Percentiles rank a stretch among this genome's conserved stretches.
Conservation (phyloP, 2,888 invertebrate species). For the Aphodius granarius region DNA sequence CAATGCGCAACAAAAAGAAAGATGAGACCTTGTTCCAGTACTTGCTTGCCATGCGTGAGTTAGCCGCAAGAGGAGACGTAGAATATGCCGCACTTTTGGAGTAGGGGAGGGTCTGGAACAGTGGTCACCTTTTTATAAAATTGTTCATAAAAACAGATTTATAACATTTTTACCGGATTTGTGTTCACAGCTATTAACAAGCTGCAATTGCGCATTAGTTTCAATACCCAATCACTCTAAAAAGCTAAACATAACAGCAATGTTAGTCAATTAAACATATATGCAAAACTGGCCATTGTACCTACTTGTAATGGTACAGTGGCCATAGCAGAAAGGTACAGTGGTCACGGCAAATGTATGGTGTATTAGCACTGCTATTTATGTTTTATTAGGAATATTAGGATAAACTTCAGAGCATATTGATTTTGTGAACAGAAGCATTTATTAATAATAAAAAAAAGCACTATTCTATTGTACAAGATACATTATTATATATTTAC, state of each 20-base stretch:
- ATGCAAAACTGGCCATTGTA: not conserved
- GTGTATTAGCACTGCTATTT: not conserved
- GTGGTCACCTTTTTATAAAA: not conserved
- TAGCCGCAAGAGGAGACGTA: constrained; percentile 43
- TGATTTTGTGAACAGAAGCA: no score
- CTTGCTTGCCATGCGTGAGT: constrained; percentile 45
- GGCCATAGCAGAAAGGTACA: not conserved
- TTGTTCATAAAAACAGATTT: not conserved
- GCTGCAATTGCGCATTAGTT: not conserved
- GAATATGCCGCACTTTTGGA: constrained; percentile 45
- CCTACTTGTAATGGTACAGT: not conserved
- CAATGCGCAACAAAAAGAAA: constrained; percentile 39
- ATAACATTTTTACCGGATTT: not conserved
- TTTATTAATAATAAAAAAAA: not conserved
- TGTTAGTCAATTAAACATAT: not conserved
- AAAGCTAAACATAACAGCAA: not conserved
- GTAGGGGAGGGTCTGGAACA: constrained; percentile 31
- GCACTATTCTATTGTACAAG: not conserved
- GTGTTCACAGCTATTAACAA: not conserved
- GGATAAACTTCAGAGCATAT: no score
- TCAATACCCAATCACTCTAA: not conserved
- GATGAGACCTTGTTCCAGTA: constrained; percentile 48
- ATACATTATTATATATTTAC: not conserved
- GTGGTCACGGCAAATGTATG: no score
- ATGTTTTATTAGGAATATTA: no score